Conservation (phyloP, 2,888 invertebrate species). For the Scelioninae gen. 1 region DNA sequence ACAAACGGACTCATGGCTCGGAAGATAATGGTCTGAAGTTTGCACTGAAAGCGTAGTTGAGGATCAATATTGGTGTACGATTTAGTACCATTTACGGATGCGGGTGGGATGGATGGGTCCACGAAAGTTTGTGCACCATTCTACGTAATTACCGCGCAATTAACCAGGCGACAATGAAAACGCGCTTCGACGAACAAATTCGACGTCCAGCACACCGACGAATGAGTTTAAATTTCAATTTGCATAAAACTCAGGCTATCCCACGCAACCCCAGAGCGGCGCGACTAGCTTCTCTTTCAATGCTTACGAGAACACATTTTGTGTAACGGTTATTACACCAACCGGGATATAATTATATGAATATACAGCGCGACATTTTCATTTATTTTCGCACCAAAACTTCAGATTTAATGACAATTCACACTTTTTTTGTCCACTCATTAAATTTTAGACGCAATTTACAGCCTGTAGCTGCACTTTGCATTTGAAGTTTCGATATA, state of each 20-base stretch:
- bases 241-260: slow-evolving; percentile 70
- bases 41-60: slow-evolving; percentile 66
- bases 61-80: slow-evolving; percentile 75
- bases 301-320: slow-evolving; percentile 59
- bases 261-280: slow-evolving; percentile 32
- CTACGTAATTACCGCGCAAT: slow-evolving; percentile 76
- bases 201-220: slow-evolving; percentile 55
- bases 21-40: slow-evolving; percentile 67
- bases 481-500: neutral
- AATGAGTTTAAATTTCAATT: slow-evolving; percentile 74
- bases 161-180: slow-evolving; percentile 75
- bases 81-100: slow-evolving; percentile 71
- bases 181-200: slow-evolving; percentile 72
- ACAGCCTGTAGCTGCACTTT: neutral
- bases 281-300: slow-evolving; percentile 42
- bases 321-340: slow-evolving; percentile 54
- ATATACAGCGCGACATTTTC: slow-evolving; percentile 34
- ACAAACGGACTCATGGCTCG: slow-evolving; percentile 62
- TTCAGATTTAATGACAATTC: slow-evolving; percentile 31
- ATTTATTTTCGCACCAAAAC: slow-evolving; percentile 31
- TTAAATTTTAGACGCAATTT: slow-evolving; percentile 10
- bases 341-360: slow-evolving; percentile 48
- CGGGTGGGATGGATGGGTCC: slow-evolving; percentile 74
- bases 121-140: slow-evolving; percentile 74
- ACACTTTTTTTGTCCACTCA: slow-evolving; percentile 11